Base-by-base conservation (phyloP, 1,140 invertebrate genomes). In the Nasonia vitripennis region DNA sequence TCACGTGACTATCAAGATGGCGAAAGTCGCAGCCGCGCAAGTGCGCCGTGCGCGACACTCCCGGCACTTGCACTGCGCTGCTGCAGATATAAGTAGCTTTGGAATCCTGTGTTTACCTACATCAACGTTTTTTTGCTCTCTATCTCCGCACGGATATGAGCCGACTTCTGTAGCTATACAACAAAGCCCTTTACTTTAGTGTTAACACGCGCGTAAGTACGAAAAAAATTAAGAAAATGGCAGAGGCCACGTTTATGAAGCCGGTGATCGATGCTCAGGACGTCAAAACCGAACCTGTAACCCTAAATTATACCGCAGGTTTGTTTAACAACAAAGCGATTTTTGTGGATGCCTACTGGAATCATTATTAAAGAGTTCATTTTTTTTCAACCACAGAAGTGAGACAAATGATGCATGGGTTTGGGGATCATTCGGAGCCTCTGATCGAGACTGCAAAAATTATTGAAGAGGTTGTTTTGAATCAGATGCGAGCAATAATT, bases 381-480 rank as follows among this genome's bases (percentile, higher is more conserved):
- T 67, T 20, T 31, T 27, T 73, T 67, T 45, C 20, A 14, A 86
- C 89, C n/a, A 62, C 34, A 92, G 95, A 95, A 89, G 95, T 95
- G 75, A 94, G 94, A 84, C 92, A 93, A 86, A 95, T 95, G 95
- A 95, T 95, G 95, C 94, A 95, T 92, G 95, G 95, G 1, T 95
- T 95, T 90, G 95, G 95, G 4, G 95, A 96, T 87, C 94, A 94
- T 81, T 90, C 93, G 9, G 93, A 94, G 62, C 95, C 95, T 0
- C 86, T 95, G 9, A 84, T 93, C 0, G 95, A 95, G 87, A 94
- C 95, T 10, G 95, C 95, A 3, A 92, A 93, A 77, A 90, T 95
- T 41, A 94, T 95, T 37, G 95, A 95, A 87, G 94, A 94, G 31
- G 94, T 95, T 73, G 94, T 95, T 14, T 90, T 94, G 17, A 93